These are phyloP conservation scores for Acanthosoma haemorrhoidale DNA, from an alignment of 2,888 invertebrate genomes.

Conservation along the genomic window DNA sequence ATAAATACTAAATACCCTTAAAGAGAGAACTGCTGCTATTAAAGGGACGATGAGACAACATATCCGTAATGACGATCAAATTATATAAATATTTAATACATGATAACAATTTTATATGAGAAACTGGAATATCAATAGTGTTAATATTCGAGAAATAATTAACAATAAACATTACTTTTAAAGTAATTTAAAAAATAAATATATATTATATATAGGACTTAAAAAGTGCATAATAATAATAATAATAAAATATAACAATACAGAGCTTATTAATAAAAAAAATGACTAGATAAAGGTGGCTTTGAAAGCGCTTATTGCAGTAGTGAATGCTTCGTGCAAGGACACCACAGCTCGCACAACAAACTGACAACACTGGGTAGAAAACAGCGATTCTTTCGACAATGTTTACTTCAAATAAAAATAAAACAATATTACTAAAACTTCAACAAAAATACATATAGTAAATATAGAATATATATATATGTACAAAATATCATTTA, in stretches of 20 bases:
- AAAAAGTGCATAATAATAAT: not conserved
- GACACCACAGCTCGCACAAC: not conserved
- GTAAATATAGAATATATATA: not conserved
- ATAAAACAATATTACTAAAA: slow-evolving; percentile 6
- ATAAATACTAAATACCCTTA: slow-evolving; percentile 21
- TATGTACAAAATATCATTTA: not conserved
- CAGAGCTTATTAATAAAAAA: slow-evolving; percentile 19
- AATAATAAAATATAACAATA: slow-evolving; percentile 9
- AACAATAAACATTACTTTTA: not conserved
- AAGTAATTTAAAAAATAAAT: not conserved
- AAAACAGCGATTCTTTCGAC: not conserved
- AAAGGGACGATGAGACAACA: not conserved
- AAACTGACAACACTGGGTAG: not conserved
- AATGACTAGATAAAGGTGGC: slow-evolving; percentile 21
- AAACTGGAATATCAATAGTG: not conserved
- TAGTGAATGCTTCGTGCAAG: not conserved
- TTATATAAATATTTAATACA: not conserved
- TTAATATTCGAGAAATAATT: not conserved
- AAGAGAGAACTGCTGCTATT: not conserved
- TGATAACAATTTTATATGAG: not conserved
- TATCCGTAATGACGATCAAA: not conserved
- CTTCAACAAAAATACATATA: slow-evolving; percentile 11
- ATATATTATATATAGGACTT: not conserved
- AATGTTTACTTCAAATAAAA: not conserved
- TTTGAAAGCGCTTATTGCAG: not conserved